A percentile compares a stretch with the other conserved stretches of the same genome.
Conservation (phyloP, 92 coral and sea anemone species). For the Phenganax subtilis region DNA sequence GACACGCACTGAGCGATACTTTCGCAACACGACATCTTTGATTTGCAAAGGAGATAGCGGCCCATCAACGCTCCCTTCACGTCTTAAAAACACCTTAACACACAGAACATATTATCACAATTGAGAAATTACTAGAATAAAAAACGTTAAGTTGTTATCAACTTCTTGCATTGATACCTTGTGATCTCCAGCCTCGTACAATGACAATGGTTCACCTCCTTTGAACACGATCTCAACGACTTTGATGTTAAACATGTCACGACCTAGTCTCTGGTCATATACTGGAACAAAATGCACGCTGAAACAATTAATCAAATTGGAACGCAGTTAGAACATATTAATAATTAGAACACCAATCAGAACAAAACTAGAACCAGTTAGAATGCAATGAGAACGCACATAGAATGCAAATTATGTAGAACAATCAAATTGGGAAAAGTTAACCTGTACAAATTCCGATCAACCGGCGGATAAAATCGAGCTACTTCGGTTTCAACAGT, state of each 20-base stretch:
- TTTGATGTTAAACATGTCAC: conserved; percentile 9
- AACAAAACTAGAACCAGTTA: too few species aligned
- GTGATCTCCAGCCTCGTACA: conserved; percentile 61
- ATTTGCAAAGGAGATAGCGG: conserved; percentile 73
- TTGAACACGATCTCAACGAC: conserved; percentile 64
- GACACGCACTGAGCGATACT: conserved; percentile 50
- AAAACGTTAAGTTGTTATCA: neutral
- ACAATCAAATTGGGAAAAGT: neutral
- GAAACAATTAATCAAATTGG: neutral
- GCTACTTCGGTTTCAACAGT: conserved; percentile 49
- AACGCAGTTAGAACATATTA: neutral
- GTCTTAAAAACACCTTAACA: conserved; percentile 59
- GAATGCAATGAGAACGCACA: too few species aligned
- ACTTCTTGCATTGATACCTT: conserved; percentile 36
- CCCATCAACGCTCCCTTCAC: conserved; percentile 73
- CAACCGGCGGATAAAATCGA: conserved; percentile 55
- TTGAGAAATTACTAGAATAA: too few species aligned
- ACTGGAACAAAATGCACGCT: conserved; percentile 64
- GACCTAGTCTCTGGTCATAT: conserved; percentile 12
- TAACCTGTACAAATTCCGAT: conserved; percentile 51
- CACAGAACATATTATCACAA: neutral
- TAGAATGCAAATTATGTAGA: too few species aligned
- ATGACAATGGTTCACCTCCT: conserved; percentile 51
- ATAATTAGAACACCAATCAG: neutral
- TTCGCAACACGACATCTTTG: conserved; percentile 62